Percentiles rank a stretch among this genome's conserved stretches.
These are phyloP conservation scores for Eupithecia inturbata DNA, from an alignment of 2,888 invertebrate genomes.

Conservation along the genomic window DNA sequence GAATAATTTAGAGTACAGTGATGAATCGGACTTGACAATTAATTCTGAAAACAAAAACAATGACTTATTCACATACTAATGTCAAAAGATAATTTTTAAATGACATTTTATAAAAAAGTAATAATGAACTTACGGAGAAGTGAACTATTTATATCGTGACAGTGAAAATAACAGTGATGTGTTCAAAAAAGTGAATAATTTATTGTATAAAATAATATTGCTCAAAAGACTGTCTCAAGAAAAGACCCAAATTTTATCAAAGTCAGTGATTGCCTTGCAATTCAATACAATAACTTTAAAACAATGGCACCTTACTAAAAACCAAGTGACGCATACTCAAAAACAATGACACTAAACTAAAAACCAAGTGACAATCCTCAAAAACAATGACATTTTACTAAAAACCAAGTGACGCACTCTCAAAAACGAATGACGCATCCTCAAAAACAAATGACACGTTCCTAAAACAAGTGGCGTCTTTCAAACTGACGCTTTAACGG, in stretches of 20 bases:
- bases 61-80: not conserved
- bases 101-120: not conserved
- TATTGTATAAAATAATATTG: conserved; percentile 29
- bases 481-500: conserved; percentile 7
- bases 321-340: not conserved
- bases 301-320: not conserved
- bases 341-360: not conserved
- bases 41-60: not conserved
- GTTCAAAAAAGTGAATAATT: conserved; percentile 24
- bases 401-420: not conserved
- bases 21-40: not conserved
- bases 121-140: conserved; percentile 6
- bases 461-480: not conserved
- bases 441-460: not conserved
- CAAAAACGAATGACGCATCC: not conserved
- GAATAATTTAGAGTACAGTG: no score
- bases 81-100: conserved; percentile 5
- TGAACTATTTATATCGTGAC: not conserved
- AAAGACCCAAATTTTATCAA: not conserved
- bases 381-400: not conserved
- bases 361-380: not conserved
- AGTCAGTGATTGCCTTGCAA: not conserved
- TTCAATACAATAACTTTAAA: not conserved
- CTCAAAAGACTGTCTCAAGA: conserved; percentile 10
- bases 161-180: conserved; percentile 10